These are phyloP conservation scores for Lepus townsendii DNA, from an alignment of 2,797 vertebrate genomes.

Conservation along the genomic window DNA sequence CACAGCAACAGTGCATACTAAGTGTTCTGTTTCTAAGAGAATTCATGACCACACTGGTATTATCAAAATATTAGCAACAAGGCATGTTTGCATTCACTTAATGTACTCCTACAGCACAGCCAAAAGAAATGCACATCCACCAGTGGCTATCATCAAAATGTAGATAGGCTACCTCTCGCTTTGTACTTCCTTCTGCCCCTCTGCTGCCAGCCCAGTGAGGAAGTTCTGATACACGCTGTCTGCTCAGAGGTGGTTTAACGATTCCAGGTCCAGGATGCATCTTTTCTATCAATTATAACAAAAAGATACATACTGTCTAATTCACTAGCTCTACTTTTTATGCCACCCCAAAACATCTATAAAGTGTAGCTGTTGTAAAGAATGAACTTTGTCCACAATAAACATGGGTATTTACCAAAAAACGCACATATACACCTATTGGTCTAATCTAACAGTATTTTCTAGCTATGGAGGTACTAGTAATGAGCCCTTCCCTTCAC, in stretches of 20 bases:
- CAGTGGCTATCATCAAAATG: neutral
- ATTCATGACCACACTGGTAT: neutral
- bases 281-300: neutral
- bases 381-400: slow-evolving; percentile 32
- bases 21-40: neutral
- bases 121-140: neutral
- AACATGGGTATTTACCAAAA: slow-evolving; percentile 52
- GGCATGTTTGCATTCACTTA: neutral
- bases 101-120: neutral
- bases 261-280: neutral
- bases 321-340: slow-evolving; percentile 50
- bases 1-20: slow-evolving; percentile 46
- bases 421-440: neutral
- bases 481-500: slow-evolving; percentile 5
- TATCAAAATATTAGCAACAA: slow-evolving; percentile 32
- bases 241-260: neutral
- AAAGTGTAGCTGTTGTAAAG: slow-evolving; percentile 39
- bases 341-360: neutral
- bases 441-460: slow-evolving; percentile 9
- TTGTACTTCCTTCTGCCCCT: neutral
- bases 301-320: slow-evolving; percentile 43
- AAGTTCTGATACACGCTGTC: neutral
- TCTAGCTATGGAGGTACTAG: neutral
- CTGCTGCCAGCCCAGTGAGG: neutral
- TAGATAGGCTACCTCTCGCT: neutral